Evolutionary conservation across 2,888 invertebrate species (phyloP).

Genomic region (Dastarcus helophoroides): DNA sequence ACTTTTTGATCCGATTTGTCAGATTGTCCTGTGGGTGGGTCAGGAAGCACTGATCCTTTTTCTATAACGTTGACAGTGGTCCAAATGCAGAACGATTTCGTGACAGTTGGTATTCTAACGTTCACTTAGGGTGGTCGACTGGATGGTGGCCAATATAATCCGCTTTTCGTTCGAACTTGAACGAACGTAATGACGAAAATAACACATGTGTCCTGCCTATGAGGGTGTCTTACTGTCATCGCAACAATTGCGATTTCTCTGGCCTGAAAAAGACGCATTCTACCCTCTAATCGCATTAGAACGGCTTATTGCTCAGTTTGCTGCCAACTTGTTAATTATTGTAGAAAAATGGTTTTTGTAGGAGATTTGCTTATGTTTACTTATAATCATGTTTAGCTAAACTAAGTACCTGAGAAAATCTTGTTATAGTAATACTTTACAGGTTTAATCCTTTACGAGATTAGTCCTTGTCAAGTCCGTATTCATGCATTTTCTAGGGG

Average conservation of each 20-base stretch:
- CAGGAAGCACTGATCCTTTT: slow-evolving; percentile 36
- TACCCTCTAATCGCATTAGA: slow-evolving; percentile 33
- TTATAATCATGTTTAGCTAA: too few species aligned
- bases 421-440: too few species aligned
- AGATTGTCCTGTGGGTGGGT: slow-evolving; percentile 38
- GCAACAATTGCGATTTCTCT: slow-evolving; percentile 33
- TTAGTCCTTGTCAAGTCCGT: too few species aligned
- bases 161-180: slow-evolving; percentile 34
- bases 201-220: slow-evolving; percentile 38
- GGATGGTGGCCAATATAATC: slow-evolving; percentile 33
- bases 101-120: not conserved
- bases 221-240: slow-evolving; percentile 39
- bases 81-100: slow-evolving; percentile 13
- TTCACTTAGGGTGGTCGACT: slow-evolving; percentile 2
- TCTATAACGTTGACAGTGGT: slow-evolving; percentile 32
- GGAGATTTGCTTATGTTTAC: too few species aligned
- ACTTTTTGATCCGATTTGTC: slow-evolving; percentile 43
- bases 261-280: slow-evolving; percentile 31
- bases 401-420: too few species aligned
- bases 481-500: too few species aligned
- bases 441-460: too few species aligned
- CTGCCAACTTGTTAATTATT: slow-evolving; percentile 20
- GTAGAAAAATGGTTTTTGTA: too few species aligned
- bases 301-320: slow-evolving; percentile 19
- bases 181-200: slow-evolving; percentile 37